phyloP scores from a whole-genome alignment of 2,797 vertebrate species.

The Ctenosaura bakeri region DNA sequence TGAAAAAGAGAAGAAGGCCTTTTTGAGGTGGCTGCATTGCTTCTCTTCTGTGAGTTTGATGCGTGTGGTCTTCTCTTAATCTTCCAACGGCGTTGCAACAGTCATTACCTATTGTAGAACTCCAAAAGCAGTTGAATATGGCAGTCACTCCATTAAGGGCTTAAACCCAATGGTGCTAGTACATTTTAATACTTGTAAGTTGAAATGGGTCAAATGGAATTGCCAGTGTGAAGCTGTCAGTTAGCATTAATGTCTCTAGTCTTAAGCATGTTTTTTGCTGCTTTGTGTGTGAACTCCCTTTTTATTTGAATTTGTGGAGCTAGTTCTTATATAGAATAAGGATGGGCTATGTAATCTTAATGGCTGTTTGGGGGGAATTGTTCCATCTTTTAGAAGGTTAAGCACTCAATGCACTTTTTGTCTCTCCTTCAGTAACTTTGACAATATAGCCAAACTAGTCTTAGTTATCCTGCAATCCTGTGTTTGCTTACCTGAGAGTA shows the following conservation, averaged over 20 bases:
- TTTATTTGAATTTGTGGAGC: slow-evolving; percentile 70
- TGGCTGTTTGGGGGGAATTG: slow-evolving; percentile 62
- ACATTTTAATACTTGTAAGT: slow-evolving; percentile 73
- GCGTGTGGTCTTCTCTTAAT: slow-evolving; percentile 51
- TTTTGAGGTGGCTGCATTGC: slow-evolving; percentile 62
- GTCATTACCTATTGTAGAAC: slow-evolving; percentile 74
- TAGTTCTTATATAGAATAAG: slow-evolving; percentile 69
- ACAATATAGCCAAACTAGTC: slow-evolving; percentile 33
- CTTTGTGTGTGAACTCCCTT: slow-evolving; percentile 61
- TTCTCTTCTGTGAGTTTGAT: slow-evolving; percentile 63
- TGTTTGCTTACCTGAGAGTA: background rate
- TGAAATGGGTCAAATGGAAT: slow-evolving; percentile 69
- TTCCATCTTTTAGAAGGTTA: slow-evolving; percentile 65
- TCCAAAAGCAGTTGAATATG: slow-evolving; percentile 66
- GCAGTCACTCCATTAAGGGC: slow-evolving; percentile 76
- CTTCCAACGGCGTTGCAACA: slow-evolving; percentile 49
- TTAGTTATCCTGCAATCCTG: background rate
- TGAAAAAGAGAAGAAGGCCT: slow-evolving; percentile 61
- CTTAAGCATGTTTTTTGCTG: slow-evolving; percentile 65
- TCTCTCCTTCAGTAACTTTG: slow-evolving; percentile 60
- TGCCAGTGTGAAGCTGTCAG: slow-evolving; percentile 67
- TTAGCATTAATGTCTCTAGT: slow-evolving; percentile 68
- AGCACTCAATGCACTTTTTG: slow-evolving; percentile 68
- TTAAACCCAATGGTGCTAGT: slow-evolving; percentile 82
- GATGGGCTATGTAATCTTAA: slow-evolving; percentile 69